phyloP scores from a whole-genome alignment of 2,888 invertebrate species.

The Mesorhabditis belari region DNA sequence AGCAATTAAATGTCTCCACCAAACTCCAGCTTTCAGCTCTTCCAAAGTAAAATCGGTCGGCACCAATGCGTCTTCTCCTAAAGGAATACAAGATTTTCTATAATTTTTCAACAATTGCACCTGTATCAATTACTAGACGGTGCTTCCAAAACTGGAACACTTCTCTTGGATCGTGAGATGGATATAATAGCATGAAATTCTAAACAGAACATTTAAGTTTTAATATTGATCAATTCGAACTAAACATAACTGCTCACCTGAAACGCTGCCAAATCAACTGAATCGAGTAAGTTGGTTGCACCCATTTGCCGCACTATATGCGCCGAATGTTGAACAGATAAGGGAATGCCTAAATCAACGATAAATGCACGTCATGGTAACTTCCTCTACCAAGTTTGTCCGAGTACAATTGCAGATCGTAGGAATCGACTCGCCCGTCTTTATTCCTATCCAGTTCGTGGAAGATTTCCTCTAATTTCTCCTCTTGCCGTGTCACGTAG shows the following conservation, averaged over 20 bases:
- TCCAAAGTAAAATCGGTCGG: constrained; percentile 95
- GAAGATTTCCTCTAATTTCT: not conserved
- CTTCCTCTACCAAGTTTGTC: not conserved
- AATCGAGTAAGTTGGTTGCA: too few species aligned
- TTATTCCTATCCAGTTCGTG: not conserved
- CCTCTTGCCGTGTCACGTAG: not conserved
- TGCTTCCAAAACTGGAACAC: constrained; percentile 94
- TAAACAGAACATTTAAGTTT: too few species aligned
- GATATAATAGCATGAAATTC: constrained; percentile 85
- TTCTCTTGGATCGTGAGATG: constrained; percentile 80
- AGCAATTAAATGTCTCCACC: constrained; percentile 95
- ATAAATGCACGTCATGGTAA: too few species aligned
- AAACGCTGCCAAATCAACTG: too few species aligned
- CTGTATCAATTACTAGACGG: constrained; percentile 64
- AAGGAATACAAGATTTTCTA: constrained; percentile 30
- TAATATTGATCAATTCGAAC: constrained; percentile 60
- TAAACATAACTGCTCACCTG: constrained; percentile 3
- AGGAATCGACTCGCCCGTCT: not conserved
- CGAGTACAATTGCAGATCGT: not conserved
- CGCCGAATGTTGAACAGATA: not conserved
- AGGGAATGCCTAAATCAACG: not conserved
- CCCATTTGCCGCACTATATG: not conserved
- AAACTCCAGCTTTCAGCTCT: constrained; percentile 79
- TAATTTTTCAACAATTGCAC: not conserved
- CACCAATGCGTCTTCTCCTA: constrained; percentile 88